Evolutionary conservation across 23 tunicate genomes (phyloP).

Genomic region (Pegea sp.): DNA sequence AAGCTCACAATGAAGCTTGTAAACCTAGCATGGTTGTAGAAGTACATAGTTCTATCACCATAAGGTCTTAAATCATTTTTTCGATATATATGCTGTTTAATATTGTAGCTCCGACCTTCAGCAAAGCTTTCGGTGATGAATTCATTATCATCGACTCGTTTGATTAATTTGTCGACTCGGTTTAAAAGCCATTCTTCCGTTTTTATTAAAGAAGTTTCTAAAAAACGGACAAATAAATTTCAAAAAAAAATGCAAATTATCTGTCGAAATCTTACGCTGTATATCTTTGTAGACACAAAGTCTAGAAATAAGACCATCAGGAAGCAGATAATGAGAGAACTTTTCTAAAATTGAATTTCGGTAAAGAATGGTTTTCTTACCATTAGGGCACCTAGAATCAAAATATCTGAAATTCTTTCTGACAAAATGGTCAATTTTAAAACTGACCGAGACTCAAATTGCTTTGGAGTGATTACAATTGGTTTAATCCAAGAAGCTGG

Average conservation of each 20-base stretch:
- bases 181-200: slow-evolving; percentile 46
- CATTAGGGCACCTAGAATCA: slow-evolving; percentile 55
- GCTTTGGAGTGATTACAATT: slow-evolving; percentile 42
- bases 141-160: slow-evolving; percentile 27
- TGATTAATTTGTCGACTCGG: slow-evolving; percentile 58
- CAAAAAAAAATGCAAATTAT: neutral
- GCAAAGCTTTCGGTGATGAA: slow-evolving; percentile 58
- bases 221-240: neutral
- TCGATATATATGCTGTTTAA: slow-evolving; percentile 50
- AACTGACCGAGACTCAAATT: slow-evolving; percentile 60
- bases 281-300: slow-evolving; percentile 43
- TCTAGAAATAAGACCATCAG: slow-evolving; percentile 70
- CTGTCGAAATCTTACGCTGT: too few species aligned
- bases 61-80: slow-evolving; percentile 46
- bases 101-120: slow-evolving; percentile 47
- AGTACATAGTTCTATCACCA: slow-evolving; percentile 56
- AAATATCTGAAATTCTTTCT: neutral
- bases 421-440: too few species aligned
- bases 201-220: slow-evolving; percentile 34
- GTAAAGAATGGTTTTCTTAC: slow-evolving; percentile 78
- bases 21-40: slow-evolving; percentile 68
- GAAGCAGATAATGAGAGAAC: slow-evolving; percentile 58
- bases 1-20: neutral
- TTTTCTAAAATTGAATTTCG: slow-evolving; percentile 65
- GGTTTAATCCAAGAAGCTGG: slow-evolving; percentile 65